phyloP scores from a whole-genome alignment of 1,140 invertebrate genomes.

The Ceratosolen fusciceps region DNA sequence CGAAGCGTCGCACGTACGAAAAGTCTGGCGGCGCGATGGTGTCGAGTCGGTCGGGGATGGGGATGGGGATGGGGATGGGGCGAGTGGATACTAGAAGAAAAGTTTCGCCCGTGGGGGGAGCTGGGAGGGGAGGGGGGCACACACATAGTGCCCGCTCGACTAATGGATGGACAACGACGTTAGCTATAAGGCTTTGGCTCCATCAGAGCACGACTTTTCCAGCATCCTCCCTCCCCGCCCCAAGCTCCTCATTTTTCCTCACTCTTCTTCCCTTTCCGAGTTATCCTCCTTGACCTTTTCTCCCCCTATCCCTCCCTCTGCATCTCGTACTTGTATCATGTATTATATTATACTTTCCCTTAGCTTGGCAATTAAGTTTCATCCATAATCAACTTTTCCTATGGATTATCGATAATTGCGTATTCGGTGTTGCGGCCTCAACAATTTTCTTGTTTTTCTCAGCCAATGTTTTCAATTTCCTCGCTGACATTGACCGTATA shows the following conservation, averaged over 20 bases:
- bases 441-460: background rate
- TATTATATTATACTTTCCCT: background rate
- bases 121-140: too few species aligned
- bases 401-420: background rate
- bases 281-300: background rate
- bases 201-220: background rate
- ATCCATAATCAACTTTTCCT: background rate
- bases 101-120: background rate
- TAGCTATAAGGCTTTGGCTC: too few species aligned
- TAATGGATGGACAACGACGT: conserved; percentile 3
- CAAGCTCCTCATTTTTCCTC: background rate
- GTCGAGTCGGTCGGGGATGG: too few species aligned
- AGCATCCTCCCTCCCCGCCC: background rate
- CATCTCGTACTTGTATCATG: background rate
- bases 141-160: too few species aligned
- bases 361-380: background rate
- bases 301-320: too few species aligned
- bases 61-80: too few species aligned
- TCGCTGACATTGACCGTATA: too few species aligned
- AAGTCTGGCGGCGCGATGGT: too few species aligned
- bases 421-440: background rate
- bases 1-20: background rate
- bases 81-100: background rate
- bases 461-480: background rate
- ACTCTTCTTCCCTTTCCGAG: background rate